Conservation (phyloP, 2,797 vertebrate species). For the Brachyalestes nurse region DNA sequence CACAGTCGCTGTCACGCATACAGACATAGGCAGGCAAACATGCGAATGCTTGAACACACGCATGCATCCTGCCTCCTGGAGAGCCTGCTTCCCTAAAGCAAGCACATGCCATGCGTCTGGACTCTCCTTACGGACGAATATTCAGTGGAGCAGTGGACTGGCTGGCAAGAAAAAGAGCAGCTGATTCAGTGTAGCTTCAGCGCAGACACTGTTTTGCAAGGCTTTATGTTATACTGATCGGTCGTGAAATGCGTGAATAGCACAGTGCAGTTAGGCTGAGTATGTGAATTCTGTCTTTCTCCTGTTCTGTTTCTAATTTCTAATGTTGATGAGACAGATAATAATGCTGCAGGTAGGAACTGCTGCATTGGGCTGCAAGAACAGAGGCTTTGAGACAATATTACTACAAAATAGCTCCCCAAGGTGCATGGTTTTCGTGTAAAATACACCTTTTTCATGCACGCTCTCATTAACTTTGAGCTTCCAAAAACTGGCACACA, state of each 20-base stretch:
- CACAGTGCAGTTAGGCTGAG: neutral
- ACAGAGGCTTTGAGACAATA: neutral
- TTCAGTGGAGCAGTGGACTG: constrained; percentile 39
- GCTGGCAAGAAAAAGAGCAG: constrained; percentile 35
- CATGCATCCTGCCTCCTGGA: constrained; percentile 58
- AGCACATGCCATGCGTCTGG: constrained; percentile 72
- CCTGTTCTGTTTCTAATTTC: neutral
- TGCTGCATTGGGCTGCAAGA: neutral
- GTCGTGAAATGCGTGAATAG: neutral
- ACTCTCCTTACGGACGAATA: constrained; percentile 36
- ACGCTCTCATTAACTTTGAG: no score
- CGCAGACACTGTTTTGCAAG: neutral
- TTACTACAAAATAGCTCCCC: neutral
- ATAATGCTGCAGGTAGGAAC: neutral
- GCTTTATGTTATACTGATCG: constrained; percentile 7
- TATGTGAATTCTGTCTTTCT: neutral
- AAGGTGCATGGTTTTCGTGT: neutral
- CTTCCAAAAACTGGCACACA: no score
- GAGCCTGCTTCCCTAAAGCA: constrained; percentile 70
- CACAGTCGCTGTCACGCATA: neutral
- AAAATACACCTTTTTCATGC: no score
- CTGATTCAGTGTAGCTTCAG: constrained; percentile 23
- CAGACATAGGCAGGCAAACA: neutral
- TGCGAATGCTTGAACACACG: constrained; percentile 28
- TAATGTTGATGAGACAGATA: neutral